Base-by-base conservation (phyloP, 1,140 invertebrate species). In the Brachionus asplanchnoidis region DNA sequence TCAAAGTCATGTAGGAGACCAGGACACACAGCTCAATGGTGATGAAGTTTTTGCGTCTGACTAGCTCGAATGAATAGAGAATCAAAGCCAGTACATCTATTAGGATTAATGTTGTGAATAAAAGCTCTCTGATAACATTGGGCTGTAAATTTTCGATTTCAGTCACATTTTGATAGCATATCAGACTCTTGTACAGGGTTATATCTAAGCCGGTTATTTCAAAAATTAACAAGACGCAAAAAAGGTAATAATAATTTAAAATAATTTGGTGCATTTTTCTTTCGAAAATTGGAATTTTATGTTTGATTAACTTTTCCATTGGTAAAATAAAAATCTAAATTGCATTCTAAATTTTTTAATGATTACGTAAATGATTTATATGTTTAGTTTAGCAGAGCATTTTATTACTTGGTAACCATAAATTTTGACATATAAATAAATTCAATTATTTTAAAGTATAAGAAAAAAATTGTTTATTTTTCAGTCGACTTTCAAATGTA, bases 181-280 rank as follows among this genome's bases (percentile, higher is more conserved):
- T 20, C 3, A 73, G 14, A 73, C 68, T 73, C 20, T 40, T 40
- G 36, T 23, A 73, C 1, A 73, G 40, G 0, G 68, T 20, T 42
- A 73, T 42, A 12, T 73, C 68, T 17, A 73, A 6, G 8, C 36
- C 68, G n/a, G 68, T 73, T 73, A 73, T 73, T 73, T 73, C 68
- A 4, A 73, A 73, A 17, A 73, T 73, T 73, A 73, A 20, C 17
- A 73, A 42, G 9, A 42, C 40, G 17, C 68, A 73, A 73, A 73
- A 73, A n/a, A 73, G 40, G 40, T 73, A 73, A 20, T 36, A 73
- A 73, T 73, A 73, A 42, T 73, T 73, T 73, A 73, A 42, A 42
- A 73, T 73, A 40, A 73, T 73, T 73, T 73, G 32, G 5, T 44
- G 17, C 68, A 73, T 73, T 68, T n/a, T 32, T 68, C n/a, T 3